These are phyloP conservation scores for Myotis brandtii DNA, from an alignment of 2,113 vertebrate species.

Conservation along the genomic window DNA sequence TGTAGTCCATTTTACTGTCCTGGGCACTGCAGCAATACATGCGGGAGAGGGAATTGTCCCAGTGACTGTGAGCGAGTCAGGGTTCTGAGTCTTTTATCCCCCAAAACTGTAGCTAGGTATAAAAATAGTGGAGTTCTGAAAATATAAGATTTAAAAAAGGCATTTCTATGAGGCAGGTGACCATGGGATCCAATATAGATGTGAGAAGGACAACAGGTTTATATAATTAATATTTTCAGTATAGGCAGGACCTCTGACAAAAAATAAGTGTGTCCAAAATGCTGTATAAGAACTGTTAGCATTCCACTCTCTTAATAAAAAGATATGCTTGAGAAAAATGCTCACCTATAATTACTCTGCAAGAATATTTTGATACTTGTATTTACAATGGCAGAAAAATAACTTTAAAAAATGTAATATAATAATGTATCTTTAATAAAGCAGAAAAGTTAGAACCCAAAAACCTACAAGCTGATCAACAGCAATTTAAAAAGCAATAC, in stretches of 20 bases:
- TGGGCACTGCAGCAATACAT: conserved; percentile 99
- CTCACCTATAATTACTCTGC: conserved; percentile 62
- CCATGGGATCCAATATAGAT: conserved; percentile 82
- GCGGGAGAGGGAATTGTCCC: conserved; percentile 88
- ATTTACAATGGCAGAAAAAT: conserved; percentile 83
- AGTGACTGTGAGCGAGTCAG: conserved; percentile 74
- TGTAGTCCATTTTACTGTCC: conserved; percentile 99
- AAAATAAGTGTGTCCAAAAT: conserved; percentile 75
- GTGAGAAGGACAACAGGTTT: conserved; percentile 83
- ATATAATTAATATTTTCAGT: conserved; percentile 84
- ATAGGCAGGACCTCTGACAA: conserved; percentile 87
- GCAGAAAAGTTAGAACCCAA: conserved; percentile 86
- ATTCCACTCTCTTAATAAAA: conserved; percentile 69
- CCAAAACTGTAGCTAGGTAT: conserved; percentile 87
- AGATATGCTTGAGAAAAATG: conserved; percentile 71
- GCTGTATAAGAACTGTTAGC: conserved; percentile 59
- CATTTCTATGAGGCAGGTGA: conserved; percentile 91
- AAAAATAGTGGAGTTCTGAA: conserved; percentile 87
- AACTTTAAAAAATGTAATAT: conserved; percentile 82
- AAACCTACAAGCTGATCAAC: conserved; percentile 92
- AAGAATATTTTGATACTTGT: conserved; percentile 77
- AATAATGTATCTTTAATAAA: conserved; percentile 80
- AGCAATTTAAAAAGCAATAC: conserved; percentile 89
- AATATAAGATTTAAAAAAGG: conserved; percentile 90
- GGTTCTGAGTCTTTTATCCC: conserved; percentile 77